Base-by-base conservation (phyloP, 2,797 vertebrate genomes). In the Spondyliosoma cantharus region DNA sequence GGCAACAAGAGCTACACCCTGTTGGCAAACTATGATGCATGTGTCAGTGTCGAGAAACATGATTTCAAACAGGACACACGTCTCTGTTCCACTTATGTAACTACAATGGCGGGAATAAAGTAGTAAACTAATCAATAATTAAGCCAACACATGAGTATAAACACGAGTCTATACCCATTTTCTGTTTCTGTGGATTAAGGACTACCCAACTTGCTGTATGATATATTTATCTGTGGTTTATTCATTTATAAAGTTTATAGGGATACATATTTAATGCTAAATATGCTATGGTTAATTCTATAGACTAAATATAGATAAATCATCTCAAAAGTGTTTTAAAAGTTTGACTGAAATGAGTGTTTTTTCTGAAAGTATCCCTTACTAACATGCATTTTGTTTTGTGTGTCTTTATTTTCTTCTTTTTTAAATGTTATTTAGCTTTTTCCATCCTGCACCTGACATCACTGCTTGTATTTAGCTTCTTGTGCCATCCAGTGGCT, bases 401-500 rank as follows among this genome's bases (percentile, higher is more conserved):
- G 19, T 7, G 24, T 7, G 37, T 14, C 15, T 12, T 43, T 54
- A 0, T 16, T 17, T 57, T 17, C 9, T 6, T 19, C 4, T 8
- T 27, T 29, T 19, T 27, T 54, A 22, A 15, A 7, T 43, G 37
- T 27, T 19, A 5, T 20, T 54, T 25, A 15, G 1, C 3, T 6
- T 46, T 37, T 60, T 22, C 11, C 17, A 37, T n/a, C 4, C 22
- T 52, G 25, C 20, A 7, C 3, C 19, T 27, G 14, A 59, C 2
- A 7, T 76, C 14, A 37, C 29, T 17, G 29, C 14, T 32, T 1
- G 17, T 2, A 59, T 52, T 46, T 25, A 27, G n/a, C 32, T 69
- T 50, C 27, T 58, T 52, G 63, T 49, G 52, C 80, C 77, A 76
- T 42, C 77, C 78, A 61, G 53, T 78, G 82, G 74, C 27, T n/a